Evolutionary conservation across 2,888 invertebrate species (phyloP), one percentile per base, ranked within the genome.

Genomic region (Zygaena filipendulae): DNA sequence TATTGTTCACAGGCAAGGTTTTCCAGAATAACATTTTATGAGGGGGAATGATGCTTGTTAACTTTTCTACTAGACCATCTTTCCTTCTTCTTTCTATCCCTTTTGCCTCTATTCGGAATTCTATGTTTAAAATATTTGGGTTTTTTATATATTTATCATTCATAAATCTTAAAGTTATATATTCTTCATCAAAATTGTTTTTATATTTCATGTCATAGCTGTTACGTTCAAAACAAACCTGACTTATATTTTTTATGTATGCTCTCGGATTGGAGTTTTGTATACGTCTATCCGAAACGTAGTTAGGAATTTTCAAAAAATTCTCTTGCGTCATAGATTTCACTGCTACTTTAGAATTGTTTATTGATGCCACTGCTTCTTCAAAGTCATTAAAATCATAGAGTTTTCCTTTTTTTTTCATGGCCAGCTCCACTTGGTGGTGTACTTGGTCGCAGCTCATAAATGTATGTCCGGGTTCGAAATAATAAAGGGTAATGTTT

Each of bases 381-480:
- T 27, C 35, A 35, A 44, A 46, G 28, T 46, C 43, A 7, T 9
- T 11, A 24, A 41, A 40, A 23, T 43, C 38, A 25, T 44, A 40
- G 6, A 39, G 18, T 33, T 36, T 40, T 4, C 30, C 29, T 34
- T 38, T 43, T 21, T 34, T 36, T 24, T 42, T 46, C 33, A 42
- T 40, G 5, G 40, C 24, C 8, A 36, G 13, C 21, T 42, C 39
- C 3, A 42, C 41, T 20, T 43, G 41, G 19, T 40, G 40, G 25
- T 46, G 45, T 7, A 44, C 35, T 21, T 37, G 36, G 22, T 46
- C 45, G 29, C 33, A 22, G 11, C 35, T 32, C 42, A 43, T 43
- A 25, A 45, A 44, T 9, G 45, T 45, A 25, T 45, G 43, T 3
- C 47, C 45, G 3, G 41, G 41, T 31, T 42, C 40, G 24, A 46